Base-by-base conservation (phyloP, 2,113 vertebrate species). In the Trogon melanurus region DNA sequence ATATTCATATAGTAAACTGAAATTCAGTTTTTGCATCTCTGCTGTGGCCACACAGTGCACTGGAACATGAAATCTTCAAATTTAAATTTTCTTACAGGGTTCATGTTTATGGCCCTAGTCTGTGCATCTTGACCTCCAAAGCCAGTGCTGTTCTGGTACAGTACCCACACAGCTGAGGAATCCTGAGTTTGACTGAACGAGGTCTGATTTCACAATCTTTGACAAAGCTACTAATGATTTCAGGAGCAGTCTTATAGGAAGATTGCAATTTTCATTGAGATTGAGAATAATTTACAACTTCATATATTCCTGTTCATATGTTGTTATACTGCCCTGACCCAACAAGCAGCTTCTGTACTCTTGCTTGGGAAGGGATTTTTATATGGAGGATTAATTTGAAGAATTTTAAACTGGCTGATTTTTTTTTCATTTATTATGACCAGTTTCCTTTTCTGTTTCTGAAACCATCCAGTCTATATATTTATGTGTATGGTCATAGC, bases 381-480 rank as follows among this genome's bases (percentile, higher is more conserved):
- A 76, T 92, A 92, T 64, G 93, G 79, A 78, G 38, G 69, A 81
- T 92, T 86, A 14, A 88, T 88, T 29, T 1, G 4, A 83, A 70
- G 48, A 45, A 47, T 78, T 86, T 92, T 61, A 0, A 88, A 86
- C 47, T 80, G 67, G 41, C 54, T 90, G 16, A 47, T 38, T 48
- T 83, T 70, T 71, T 83, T 85, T 66, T 69, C n/a, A 54, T 30
- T 91, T 88, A 50, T 66, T 88, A 70, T 88, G 45, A 96, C 36
- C 48, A 45, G 16, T 91, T 92, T 93, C 25, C 67, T 41, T 62
- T 88, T 93, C 73, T 95, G 75, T 96, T 96, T 93, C 79, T 92
- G 75, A 86, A 94, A 76, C 83, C 23, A 44, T 90, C 67, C 64
- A 83, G 75, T 88, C 85, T 91, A 82, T 93, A 95, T 97, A 94